Evolutionary conservation across 2,888 invertebrate species (phyloP).

Genomic region (Melangyna quadrimaculata): DNA sequence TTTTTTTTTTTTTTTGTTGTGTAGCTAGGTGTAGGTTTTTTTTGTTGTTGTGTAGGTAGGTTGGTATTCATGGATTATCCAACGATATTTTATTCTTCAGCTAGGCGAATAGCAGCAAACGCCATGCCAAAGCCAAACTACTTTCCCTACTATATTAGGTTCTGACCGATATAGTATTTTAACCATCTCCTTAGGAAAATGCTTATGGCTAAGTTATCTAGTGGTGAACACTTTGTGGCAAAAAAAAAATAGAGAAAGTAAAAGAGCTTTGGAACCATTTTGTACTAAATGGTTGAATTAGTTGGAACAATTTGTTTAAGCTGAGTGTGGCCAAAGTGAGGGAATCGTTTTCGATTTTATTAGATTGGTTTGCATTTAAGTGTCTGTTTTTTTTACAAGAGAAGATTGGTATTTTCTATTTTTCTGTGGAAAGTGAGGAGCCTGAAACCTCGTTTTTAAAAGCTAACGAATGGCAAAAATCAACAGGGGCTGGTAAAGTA

Average conservation of each 20-base stretch:
- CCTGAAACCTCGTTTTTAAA: no score
- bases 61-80: background rate
- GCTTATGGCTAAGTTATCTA: constrained; percentile 58
- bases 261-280: constrained; percentile 40
- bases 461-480: no score
- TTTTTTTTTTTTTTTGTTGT: background rate
- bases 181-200: constrained; percentile 33
- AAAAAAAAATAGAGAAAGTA: background rate
- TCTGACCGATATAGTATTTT: constrained; percentile 45
- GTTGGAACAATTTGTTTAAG: constrained; percentile 51
- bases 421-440: no score
- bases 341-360: constrained; percentile 46
- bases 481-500: no score
- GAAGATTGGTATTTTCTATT: background rate
- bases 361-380: constrained; percentile 20
- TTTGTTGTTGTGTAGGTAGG: background rate
- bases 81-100: background rate
- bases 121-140: background rate
- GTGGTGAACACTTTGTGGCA: constrained; percentile 50
- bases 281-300: constrained; percentile 54
- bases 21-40: background rate
- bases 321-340: constrained; percentile 26
- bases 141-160: background rate
- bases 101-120: background rate
- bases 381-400: background rate